Evolutionary conservation across 2,113 vertebrate genomes (phyloP), one percentile per base, ranked within the genome.

Genomic region (Anolis sagrei): DNA sequence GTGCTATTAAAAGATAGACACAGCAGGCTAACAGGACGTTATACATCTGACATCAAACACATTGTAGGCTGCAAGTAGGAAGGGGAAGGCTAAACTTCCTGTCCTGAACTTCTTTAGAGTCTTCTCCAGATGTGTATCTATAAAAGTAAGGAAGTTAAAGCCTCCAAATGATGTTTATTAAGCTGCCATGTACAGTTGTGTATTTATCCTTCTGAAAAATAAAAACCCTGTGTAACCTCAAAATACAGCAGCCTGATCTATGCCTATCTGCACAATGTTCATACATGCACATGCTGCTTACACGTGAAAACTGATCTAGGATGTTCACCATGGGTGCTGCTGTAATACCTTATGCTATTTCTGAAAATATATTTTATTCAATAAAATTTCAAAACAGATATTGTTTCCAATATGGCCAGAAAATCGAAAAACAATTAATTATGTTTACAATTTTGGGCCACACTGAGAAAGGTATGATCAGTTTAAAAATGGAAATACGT

Each of bases 71-170:
- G 32, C 76, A 76, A 81, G 81, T 29, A 83, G 76, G 84, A 88
- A 80, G 75, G 36, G 81, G 23, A 83, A 83, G 19, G 54, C 34
- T 66, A 66, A 81, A 77, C 48, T 76, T 87, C 84, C 84, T 86
- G 73, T 36, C 48, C 78, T 83, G 25, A 88, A 79, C 86, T 76
- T 86, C 87, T 88, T 72, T 66, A 73, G 64, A 76, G 62, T 81
- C 72, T 21, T 83, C 62, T 73, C 72, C 23, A 79, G 11, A 76
- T 78, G 80, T 77, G 83, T 64, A 58, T 58, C 9, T 54, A 58
- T 58, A 58, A 70, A 49, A 49, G 48, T 32, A 39, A 74, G 36
- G 48, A 87, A 81, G 27, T 66, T 49, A 69, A 19, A 87, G 62
- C n/a, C 9, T 44, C 18, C 68, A 79, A 73, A 49, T n/a, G 13